Percentiles rank a stretch among this genome's conserved stretches.
Conservation (phyloP, 2,888 invertebrate genomes). For the Drosophila colorata region DNA sequence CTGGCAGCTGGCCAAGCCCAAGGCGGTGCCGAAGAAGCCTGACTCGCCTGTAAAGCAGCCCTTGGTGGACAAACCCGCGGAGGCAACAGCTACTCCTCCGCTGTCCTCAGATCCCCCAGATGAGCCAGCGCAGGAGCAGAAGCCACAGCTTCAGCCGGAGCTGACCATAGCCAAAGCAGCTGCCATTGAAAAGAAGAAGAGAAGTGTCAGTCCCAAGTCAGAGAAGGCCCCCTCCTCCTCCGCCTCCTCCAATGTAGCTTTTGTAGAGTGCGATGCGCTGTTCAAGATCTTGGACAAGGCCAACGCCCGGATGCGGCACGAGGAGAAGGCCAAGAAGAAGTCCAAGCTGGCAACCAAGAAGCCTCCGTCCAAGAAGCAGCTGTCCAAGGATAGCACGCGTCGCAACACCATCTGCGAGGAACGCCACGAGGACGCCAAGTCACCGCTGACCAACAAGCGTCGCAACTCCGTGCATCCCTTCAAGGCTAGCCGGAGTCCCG, state of each 20-base stretch:
- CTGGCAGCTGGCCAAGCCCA: not conserved
- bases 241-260: not conserved
- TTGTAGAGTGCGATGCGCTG: conserved; percentile 60
- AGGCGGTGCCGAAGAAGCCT: not conserved
- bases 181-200: conserved; percentile 1
- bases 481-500: conserved; percentile 41
- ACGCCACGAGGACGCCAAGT: conserved; percentile 18
- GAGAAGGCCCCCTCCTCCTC: conserved; percentile 23
- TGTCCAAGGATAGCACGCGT: conserved; percentile 13
- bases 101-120: not conserved
- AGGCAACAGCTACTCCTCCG: not conserved
- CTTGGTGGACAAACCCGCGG: not conserved
- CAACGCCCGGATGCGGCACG: conserved; percentile 41
- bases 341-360: conserved; percentile 29
- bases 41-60: conserved; percentile 1
- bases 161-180: not conserved
- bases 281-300: conserved; percentile 64
- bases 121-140: conserved; percentile 1
- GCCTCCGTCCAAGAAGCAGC: conserved; percentile 21
- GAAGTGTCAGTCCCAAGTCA: conserved; percentile 6
- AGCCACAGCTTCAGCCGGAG: not conserved
- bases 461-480: conserved; percentile 57
- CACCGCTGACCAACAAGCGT: conserved; percentile 34
- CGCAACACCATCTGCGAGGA: conserved; percentile 45
- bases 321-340: conserved; percentile 61